phyloP scores from a whole-genome alignment of 1,140 invertebrate genomes.

The Drosophila navojoa region DNA sequence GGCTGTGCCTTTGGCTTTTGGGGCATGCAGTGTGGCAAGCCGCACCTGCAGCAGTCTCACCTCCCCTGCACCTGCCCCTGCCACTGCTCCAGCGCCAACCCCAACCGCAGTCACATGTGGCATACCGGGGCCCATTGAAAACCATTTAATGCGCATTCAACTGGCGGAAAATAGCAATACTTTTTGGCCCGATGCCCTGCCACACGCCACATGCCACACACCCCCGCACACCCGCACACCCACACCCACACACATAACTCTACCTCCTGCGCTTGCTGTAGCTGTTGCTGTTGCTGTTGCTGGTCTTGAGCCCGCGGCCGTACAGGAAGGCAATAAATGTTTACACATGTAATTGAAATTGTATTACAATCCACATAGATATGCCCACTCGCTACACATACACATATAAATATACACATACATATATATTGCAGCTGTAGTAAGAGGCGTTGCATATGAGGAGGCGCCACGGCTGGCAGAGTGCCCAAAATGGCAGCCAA shows the following conservation, averaged over 20 bases:
- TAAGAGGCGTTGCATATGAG: conserved; percentile 26
- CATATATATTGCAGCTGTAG: not conserved
- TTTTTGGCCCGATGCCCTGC: conserved; percentile 31
- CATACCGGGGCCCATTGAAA: not conserved
- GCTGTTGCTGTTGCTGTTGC: not conserved
- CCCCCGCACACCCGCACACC: not conserved
- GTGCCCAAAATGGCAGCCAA: conserved; percentile 52
- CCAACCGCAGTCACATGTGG: no score
- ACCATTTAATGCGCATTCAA: conserved; percentile 53
- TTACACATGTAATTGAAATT: conserved; percentile 82
- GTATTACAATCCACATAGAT: conserved; percentile 74
- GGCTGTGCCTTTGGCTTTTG: not conserved
- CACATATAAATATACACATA: not conserved
- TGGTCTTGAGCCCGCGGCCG: not conserved
- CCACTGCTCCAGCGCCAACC: no score
- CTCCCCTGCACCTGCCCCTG: no score
- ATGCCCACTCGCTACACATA: conserved; percentile 7
- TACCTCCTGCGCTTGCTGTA: not conserved
- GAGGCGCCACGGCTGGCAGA: conserved; percentile 49
- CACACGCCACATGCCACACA: conserved; percentile 1
- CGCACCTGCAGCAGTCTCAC: not conserved
- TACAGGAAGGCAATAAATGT: conserved; percentile 72
- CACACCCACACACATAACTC: not conserved
- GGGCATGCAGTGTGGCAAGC: not conserved
- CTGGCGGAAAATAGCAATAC: conserved; percentile 22